Conservation (phyloP, 2,113 vertebrate genomes). For the Narcine bancroftii region DNA sequence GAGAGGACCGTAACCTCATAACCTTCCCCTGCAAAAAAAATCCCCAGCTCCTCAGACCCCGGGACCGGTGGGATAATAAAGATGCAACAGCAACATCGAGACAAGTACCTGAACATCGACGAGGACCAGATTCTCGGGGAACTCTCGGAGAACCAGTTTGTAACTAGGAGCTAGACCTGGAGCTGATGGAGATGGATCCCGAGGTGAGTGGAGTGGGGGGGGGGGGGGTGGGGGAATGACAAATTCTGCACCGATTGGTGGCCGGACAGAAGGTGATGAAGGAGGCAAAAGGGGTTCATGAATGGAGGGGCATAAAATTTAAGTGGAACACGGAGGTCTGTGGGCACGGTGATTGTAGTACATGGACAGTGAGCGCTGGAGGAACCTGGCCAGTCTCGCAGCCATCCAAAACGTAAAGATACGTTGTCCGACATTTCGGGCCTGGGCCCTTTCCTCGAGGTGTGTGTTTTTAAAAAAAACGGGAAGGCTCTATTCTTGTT, state of each 20-base stretch:
- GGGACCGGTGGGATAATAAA: neutral
- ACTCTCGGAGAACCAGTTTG: conserved; percentile 76
- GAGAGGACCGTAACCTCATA: too few relatives aligned
- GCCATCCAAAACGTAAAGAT: too few relatives aligned
- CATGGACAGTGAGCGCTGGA: too few relatives aligned
- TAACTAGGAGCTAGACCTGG: conserved; percentile 72
- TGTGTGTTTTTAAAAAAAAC: too few relatives aligned
- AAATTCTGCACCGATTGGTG: neutral
- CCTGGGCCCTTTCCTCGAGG: too few relatives aligned
- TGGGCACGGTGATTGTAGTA: too few relatives aligned
- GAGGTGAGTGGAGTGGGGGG: conserved; percentile 61
- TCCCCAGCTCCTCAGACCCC: neutral
- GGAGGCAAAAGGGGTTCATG: neutral
- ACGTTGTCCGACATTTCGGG: too few relatives aligned
- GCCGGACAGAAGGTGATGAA: neutral
- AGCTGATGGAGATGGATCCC: conserved; percentile 90
- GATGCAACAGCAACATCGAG: conserved; percentile 38
- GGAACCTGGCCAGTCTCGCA: too few relatives aligned
- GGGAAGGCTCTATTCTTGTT: too few relatives aligned
- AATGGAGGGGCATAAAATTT: too few relatives aligned
- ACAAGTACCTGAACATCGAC: conserved; percentile 86
- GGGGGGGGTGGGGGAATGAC: neutral
- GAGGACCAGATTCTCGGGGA: conserved; percentile 86
- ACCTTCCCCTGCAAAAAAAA: too few relatives aligned
- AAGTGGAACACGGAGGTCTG: too few relatives aligned